These are phyloP conservation scores for Tenthredo amoena DNA, from an alignment of 2,888 invertebrate genomes.

Conservation along the genomic window DNA sequence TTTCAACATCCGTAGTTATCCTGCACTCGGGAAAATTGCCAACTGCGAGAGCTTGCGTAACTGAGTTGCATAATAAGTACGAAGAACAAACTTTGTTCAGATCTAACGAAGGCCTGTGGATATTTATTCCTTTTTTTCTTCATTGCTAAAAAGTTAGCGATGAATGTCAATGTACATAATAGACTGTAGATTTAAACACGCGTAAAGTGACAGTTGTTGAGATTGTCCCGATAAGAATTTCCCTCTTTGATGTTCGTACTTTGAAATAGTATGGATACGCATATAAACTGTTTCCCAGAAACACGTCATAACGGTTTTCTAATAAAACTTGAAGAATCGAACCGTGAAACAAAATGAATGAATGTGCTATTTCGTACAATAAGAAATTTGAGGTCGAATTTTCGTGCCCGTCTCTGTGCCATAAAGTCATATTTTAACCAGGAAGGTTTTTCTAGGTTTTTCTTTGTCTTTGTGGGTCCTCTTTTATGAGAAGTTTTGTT, in stretches of 20 bases:
- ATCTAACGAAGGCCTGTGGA: not conserved
- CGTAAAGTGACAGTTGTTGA: not conserved
- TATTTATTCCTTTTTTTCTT: not conserved
- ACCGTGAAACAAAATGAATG: not conserved
- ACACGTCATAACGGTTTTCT: not conserved
- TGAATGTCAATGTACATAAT: not conserved
- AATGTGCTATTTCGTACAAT: not conserved
- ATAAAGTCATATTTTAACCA: conserved; percentile 14
- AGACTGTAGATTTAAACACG: not conserved
- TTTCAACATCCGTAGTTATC: conserved; percentile 13
- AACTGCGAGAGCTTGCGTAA: not conserved
- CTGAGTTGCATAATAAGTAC: conserved; percentile 26
- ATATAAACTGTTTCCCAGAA: not conserved
- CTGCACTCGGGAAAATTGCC: conserved; percentile 18
- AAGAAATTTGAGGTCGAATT: not conserved
- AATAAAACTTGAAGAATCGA: not conserved
- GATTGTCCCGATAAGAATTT: not conserved
- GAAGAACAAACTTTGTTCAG: conserved; percentile 20
- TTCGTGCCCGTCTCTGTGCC: not conserved
- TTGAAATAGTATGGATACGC: not conserved
- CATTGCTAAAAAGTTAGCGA: not conserved
- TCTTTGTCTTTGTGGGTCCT: not conserved
- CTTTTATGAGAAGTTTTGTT: not conserved
- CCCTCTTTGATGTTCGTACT: not conserved
- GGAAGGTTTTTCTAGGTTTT: not conserved